phyloP scores from a whole-genome alignment of 2,888 invertebrate genomes.

The Chrysotoxum bicinctum region DNA sequence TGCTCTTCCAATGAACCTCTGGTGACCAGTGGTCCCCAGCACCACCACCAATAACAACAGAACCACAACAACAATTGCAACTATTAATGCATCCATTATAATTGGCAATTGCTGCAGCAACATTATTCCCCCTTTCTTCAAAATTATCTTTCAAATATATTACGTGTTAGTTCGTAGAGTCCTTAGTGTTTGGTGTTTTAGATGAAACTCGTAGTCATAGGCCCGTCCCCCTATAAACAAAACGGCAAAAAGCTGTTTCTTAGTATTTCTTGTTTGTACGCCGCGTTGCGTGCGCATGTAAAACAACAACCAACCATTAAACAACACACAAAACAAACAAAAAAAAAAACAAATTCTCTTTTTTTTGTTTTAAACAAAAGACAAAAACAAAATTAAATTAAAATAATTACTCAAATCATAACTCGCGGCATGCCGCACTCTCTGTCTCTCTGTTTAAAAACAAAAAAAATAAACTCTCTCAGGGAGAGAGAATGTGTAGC shows the following conservation, averaged over 20 bases:
- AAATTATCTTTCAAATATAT: constrained; percentile 79
- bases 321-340: constrained; percentile 37
- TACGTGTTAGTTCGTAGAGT: constrained; percentile 80
- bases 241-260: constrained; percentile 65
- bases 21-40: constrained; percentile 81
- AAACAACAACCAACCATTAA: constrained; percentile 56
- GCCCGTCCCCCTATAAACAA: constrained; percentile 41
- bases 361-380: constrained; percentile 39
- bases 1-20: constrained; percentile 81
- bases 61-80: constrained; percentile 74
- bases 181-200: constrained; percentile 81
- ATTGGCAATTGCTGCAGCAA: constrained; percentile 73
- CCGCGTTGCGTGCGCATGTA: constrained; percentile 41
- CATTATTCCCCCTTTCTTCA: constrained; percentile 72
- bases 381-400: constrained; percentile 23
- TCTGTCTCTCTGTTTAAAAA: constrained; percentile 41
- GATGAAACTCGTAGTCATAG: constrained; percentile 74
- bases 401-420: constrained; percentile 61
- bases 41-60: constrained; percentile 61
- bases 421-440: constrained; percentile 51
- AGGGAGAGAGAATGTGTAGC: constrained; percentile 42
- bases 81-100: constrained; percentile 74
- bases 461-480: constrained; percentile 16
- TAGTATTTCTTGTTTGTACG: constrained; percentile 68
- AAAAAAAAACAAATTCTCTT: constrained; percentile 47